These are phyloP conservation scores for Limnodromus scolopaceus DNA, from an alignment of 2,797 vertebrate genomes.

Conservation along the genomic window DNA sequence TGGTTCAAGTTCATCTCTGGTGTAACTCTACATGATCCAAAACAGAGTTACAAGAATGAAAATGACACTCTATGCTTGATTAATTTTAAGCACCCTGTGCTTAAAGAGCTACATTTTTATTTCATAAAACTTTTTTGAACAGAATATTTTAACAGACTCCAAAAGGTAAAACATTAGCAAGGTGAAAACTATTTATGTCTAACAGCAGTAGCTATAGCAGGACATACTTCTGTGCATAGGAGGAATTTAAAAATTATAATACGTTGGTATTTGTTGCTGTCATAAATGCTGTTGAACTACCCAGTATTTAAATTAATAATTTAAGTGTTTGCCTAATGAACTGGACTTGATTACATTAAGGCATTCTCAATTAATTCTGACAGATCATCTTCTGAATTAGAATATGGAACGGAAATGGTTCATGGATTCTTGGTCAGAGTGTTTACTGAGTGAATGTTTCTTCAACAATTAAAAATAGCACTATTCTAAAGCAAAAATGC, in stretches of 20 bases:
- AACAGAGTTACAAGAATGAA: constrained; percentile 4
- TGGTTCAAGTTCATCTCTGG: background rate
- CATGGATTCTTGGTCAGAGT: constrained; percentile 53
- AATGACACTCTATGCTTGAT: background rate
- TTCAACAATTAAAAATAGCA: constrained; percentile 28
- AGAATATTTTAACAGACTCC: background rate
- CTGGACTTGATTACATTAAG: constrained; percentile 82
- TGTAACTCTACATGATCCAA: background rate
- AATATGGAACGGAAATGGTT: constrained; percentile 67
- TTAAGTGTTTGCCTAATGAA: constrained; percentile 84
- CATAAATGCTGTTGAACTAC: constrained; percentile 80
- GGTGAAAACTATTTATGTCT: background rate
- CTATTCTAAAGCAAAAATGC: background rate
- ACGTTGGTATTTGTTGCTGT: constrained; percentile 63
- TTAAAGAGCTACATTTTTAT: background rate
- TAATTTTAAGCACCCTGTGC: background rate
- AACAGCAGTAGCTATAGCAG: background rate
- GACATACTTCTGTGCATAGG: background rate
- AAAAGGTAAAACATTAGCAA: background rate
- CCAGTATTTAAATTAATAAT: constrained; percentile 83
- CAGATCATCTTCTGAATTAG: constrained; percentile 75
- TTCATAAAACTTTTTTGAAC: background rate
- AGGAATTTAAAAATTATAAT: constrained; percentile 40
- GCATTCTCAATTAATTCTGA: constrained; percentile 83
- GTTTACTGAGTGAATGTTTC: constrained; percentile 57